Evolutionary conservation across 2,797 vertebrate species (phyloP), one percentile per base, ranked within the genome.

Genomic region (Austrolebias charrua): DNA sequence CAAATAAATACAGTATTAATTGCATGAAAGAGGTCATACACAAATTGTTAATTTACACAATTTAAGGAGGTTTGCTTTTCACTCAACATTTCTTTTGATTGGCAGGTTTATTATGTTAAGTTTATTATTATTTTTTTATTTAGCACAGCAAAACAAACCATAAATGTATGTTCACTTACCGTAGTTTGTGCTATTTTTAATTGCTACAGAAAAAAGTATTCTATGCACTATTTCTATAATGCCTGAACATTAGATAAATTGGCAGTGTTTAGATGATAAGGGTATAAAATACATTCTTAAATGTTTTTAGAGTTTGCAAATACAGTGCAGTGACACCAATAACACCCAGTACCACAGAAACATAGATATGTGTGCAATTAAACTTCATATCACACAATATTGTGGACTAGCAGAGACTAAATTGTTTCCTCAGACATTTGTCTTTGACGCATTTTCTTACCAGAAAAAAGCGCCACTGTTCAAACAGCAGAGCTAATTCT

Each of bases 401-500:
- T 14, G 20, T 55, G 46, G 51, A 20, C 47, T 47, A 5, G 24
- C 16, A 57, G 6, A 53, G 45, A 53, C 46, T 2, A 12, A 20
- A 48, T 61, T 54, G 28, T 28, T 35, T 31, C 11, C 14, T 19
- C 14, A n/a, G 14, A 45, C 8, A 0, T 31, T n/a, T 61, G 45
- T 13, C 19, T 66, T 43, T 62, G 38, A 53, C 43, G 16, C 9
- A 1, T 52, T 58, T 58, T 63, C 45, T 48, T 20, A 20, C 7
- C 14, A 2, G 12, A 44, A 50, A 52, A 6, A 31, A 14, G 16
- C 14, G 42, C 20, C 16, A 6, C n/a, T 51, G 20, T 51, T 24
- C 11, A 42, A 62, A 62, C 1, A 31, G 15, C 13, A 10, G 40
- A 58, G 55, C 55, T 55, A 18, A 51, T 74, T 66, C 20, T 64